Conservation (phyloP, 2,113 vertebrate genomes). For the Hiodon alosoides region DNA sequence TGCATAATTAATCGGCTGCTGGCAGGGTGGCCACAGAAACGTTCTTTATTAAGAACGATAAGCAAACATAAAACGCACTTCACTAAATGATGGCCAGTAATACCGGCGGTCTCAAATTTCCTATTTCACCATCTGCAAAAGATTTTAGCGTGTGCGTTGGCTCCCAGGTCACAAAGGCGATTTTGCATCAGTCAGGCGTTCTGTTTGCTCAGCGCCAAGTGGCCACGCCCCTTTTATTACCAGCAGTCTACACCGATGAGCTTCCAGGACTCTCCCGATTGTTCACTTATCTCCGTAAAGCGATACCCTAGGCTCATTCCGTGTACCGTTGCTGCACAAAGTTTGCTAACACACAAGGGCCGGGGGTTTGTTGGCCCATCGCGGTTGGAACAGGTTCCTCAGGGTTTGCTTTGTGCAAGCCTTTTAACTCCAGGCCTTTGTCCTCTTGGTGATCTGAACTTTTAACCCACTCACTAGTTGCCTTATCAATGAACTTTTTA, state of each 20-base stretch:
- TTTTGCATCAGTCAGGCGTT: slow-evolving; percentile 39
- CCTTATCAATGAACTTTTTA: neutral
- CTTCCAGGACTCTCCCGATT: slow-evolving; percentile 13
- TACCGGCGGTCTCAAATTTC: slow-evolving; percentile 47
- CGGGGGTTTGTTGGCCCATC: neutral
- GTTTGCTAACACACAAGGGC: neutral
- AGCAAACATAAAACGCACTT: slow-evolving; percentile 24
- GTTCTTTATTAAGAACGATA: slow-evolving; percentile 33
- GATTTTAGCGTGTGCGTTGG: slow-evolving; percentile 37
- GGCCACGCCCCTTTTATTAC: slow-evolving; percentile 42
- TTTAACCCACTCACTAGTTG: neutral
- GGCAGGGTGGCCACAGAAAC: neutral
- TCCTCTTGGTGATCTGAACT: neutral
- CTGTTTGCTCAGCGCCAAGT: slow-evolving; percentile 42
- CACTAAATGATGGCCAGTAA: slow-evolving; percentile 21
- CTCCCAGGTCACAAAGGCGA: slow-evolving; percentile 42
- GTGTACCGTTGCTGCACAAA: neutral
- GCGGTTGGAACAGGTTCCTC: neutral
- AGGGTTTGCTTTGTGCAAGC: neutral
- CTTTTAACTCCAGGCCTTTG: neutral
- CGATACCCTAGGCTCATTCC: neutral
- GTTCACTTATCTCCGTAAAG: neutral
- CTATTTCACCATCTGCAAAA: slow-evolving; percentile 20
- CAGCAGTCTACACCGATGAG: slow-evolving; percentile 33
- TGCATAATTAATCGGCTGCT: neutral